These are phyloP conservation scores for Pseudomyrmex concolor DNA, from an alignment of 1,140 invertebrate genomes.

Conservation along the genomic window DNA sequence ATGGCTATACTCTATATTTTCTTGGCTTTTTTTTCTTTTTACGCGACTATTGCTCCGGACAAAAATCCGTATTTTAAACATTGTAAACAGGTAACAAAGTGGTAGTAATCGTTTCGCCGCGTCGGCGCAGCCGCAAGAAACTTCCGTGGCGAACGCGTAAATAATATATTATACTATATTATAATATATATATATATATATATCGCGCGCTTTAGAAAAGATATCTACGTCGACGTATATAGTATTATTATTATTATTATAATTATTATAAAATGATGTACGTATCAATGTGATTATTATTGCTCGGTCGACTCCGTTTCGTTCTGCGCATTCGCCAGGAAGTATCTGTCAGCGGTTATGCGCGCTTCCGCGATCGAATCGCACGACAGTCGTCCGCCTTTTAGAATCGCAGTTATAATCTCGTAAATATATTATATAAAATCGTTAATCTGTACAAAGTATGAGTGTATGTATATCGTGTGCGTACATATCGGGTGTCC, in stretches of 20 bases:
- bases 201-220: neutral
- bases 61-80: constrained; percentile 83
- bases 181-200: no score
- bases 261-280: neutral
- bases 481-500: constrained; percentile 46
- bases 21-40: constrained; percentile 54
- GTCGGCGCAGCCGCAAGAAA: constrained; percentile 22
- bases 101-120: constrained; percentile 80
- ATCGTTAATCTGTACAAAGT: constrained; percentile 61
- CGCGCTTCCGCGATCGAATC: constrained; percentile 22
- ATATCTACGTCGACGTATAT: constrained; percentile 6
- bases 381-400: constrained; percentile 60
- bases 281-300: constrained; percentile 54
- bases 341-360: constrained; percentile 13
- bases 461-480: constrained; percentile 10
- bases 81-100: constrained; percentile 84
- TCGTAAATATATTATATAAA: constrained; percentile 72
- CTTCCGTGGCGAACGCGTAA: constrained; percentile 56
- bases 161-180: no score
- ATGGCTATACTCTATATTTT: constrained; percentile 73
- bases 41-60: constrained; percentile 80
- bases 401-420: constrained; percentile 65
- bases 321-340: constrained; percentile 57
- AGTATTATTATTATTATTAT: no score
- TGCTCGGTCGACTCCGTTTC: constrained; percentile 38